Evolutionary conservation across 2,888 invertebrate species (phyloP).

Genomic region (Gerris lacustris): DNA sequence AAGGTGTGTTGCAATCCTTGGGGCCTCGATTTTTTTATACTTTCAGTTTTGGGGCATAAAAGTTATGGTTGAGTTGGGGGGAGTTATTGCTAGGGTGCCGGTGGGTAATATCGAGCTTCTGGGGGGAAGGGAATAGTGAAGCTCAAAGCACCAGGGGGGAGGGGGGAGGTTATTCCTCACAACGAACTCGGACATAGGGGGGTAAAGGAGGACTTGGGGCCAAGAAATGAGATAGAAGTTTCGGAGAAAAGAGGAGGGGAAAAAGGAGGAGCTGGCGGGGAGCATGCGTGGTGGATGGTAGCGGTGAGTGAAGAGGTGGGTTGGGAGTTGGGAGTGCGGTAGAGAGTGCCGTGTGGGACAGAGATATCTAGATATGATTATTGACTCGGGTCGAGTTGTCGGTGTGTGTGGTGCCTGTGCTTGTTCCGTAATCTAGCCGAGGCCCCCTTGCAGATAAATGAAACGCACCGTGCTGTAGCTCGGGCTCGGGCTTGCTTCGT

Average conservation of each 20-base stretch:
- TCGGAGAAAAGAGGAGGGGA: not conserved
- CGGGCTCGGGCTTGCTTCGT: not conserved
- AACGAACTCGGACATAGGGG: not conserved
- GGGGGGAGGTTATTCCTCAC: not conserved
- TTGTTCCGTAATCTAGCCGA: constrained; percentile 3
- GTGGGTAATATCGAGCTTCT: not conserved
- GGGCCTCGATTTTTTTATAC: too few species aligned
- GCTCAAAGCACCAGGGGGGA: not conserved
- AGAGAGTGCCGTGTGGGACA: not conserved
- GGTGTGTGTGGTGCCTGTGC: not conserved
- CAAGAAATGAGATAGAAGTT: not conserved
- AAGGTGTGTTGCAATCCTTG: too few species aligned
- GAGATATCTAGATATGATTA: constrained; percentile 3
- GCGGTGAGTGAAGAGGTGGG: not conserved
- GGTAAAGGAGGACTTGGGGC: not conserved
- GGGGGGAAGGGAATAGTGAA: not conserved
- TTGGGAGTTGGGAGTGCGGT: not conserved
- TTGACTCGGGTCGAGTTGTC: not conserved
- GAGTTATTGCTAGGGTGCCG: not conserved
- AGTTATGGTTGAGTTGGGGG: not conserved
- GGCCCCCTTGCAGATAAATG: not conserved
- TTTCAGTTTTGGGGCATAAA: not conserved
- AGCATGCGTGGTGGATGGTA: not conserved
- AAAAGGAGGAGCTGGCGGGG: not conserved
- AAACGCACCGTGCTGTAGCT: constrained; percentile 1